A percentile compares a stretch with the other conserved stretches of the same genome.
These are phyloP conservation scores for Piezodorus guildinii DNA, from an alignment of 1,140 invertebrate species.

Conservation along the genomic window DNA sequence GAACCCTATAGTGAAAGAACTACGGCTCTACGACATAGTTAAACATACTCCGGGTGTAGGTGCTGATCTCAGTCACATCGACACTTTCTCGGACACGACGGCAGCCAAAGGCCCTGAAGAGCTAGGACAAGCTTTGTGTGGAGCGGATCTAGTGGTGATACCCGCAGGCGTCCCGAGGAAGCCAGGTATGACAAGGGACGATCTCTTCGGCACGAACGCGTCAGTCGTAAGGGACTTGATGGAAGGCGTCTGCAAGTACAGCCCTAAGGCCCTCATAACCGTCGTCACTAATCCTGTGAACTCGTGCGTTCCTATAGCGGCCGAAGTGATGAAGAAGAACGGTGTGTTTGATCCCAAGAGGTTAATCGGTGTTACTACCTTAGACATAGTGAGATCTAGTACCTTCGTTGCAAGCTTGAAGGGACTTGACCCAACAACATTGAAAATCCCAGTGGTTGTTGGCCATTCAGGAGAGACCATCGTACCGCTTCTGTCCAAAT, in stretches of 20 bases:
- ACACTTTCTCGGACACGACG: slow-evolving; percentile 71
- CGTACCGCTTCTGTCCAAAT: slow-evolving; percentile 88
- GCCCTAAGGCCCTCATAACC: slow-evolving; percentile 85
- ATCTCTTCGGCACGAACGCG: slow-evolving; percentile 97
- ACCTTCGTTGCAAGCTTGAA: slow-evolving; percentile 62
- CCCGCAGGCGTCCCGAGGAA: slow-evolving; percentile 97
- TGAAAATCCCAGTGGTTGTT: slow-evolving; percentile 88
- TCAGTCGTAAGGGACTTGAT: slow-evolving; percentile 89
- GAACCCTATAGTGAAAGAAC: slow-evolving; percentile 70
- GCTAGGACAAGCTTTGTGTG: slow-evolving; percentile 43
- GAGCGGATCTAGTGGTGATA: slow-evolving; percentile 83
- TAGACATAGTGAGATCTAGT: slow-evolving; percentile 91
- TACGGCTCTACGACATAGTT: slow-evolving; percentile 90
- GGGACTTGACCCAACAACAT: slow-evolving; percentile 41
- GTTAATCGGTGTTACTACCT: slow-evolving; percentile 90
- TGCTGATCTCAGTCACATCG: slow-evolving; percentile 94
- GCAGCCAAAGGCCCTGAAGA: slow-evolving; percentile 70
- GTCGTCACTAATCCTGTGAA: slow-evolving; percentile 99
- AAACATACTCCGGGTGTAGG: slow-evolving; percentile 88
- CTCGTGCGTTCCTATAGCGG: slow-evolving; percentile 93
- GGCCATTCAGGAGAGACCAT: slow-evolving; percentile 98
- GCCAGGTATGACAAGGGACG: slow-evolving; percentile 90
- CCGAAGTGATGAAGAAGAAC: slow-evolving; percentile 85
- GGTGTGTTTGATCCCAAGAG: slow-evolving; percentile 81
- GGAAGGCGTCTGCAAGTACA: slow-evolving; percentile 61